phyloP scores from a whole-genome alignment of 2,797 vertebrate species.

The Mareca penelope region DNA sequence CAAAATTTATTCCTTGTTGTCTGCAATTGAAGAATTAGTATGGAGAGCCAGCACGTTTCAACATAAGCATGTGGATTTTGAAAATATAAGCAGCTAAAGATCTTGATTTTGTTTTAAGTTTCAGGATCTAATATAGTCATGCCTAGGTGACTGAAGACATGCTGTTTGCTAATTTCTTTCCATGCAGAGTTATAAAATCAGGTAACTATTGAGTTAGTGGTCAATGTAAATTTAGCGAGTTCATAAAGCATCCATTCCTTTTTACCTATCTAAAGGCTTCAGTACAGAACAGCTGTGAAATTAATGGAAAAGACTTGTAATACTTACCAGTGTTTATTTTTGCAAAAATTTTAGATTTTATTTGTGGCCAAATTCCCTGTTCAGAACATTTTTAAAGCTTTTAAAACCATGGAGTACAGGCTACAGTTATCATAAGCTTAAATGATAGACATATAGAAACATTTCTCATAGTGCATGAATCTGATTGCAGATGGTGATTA shows the following conservation, averaged over 20 bases:
- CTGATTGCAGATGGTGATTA: background rate
- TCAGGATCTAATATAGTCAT: background rate
- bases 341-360: background rate
- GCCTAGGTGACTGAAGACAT: background rate
- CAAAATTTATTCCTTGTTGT: conserved; percentile 82
- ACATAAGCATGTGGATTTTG: background rate
- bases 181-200: conserved; percentile 81
- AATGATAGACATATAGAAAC: background rate
- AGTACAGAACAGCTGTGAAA: conserved; percentile 3
- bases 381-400: background rate
- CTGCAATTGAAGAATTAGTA: conserved; percentile 29
- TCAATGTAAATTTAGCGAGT: conserved; percentile 83
- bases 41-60: background rate
- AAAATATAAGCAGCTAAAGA: background rate
- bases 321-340: conserved; percentile 10
- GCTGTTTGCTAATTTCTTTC: conserved; percentile 83
- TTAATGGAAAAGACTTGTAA: background rate
- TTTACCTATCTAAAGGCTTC: conserved; percentile 81
- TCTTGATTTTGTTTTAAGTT: conserved; percentile 64
- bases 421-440: background rate
- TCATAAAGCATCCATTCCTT: conserved; percentile 80
- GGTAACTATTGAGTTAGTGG: conserved; percentile 80
- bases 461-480: background rate
- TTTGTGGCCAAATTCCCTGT: background rate
- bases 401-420: background rate